Conservation (phyloP, 64 coral and sea anemone genomes). For the Astreopora myriophthalma region DNA sequence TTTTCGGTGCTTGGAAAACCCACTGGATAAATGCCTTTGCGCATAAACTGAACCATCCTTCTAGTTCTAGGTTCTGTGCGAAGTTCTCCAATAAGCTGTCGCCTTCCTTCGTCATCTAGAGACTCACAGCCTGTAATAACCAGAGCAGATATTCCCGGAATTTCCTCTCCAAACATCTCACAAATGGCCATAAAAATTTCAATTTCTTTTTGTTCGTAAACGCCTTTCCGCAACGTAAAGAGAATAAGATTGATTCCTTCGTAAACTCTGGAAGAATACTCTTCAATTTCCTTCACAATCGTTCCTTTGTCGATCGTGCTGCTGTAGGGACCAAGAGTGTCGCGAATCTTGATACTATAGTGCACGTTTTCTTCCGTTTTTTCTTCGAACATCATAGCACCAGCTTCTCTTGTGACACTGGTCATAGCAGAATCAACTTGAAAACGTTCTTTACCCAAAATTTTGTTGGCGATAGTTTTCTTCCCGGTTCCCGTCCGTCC, state of each 20-base stretch:
- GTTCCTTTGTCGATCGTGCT: background rate
- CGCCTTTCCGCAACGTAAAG: background rate
- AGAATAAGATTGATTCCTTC: background rate
- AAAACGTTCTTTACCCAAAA: background rate
- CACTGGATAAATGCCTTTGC: background rate
- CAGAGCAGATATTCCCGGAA: background rate
- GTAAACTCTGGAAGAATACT: background rate
- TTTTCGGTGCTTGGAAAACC: background rate
- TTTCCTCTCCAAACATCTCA: background rate
- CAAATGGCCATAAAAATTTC: background rate
- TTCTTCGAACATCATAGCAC: background rate
- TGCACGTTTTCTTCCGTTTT: background rate
- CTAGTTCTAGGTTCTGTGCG: background rate
- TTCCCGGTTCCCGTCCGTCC: background rate
- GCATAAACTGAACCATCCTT: background rate
- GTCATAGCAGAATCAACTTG: background rate
- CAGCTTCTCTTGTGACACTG: background rate
- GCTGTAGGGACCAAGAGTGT: background rate
- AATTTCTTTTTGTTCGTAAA: background rate
- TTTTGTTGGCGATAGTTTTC: background rate
- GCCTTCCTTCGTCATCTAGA: background rate
- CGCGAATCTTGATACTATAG: background rate
- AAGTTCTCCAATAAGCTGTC: background rate
- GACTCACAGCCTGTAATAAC: conserved; percentile 16
- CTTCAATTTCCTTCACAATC: background rate